Conservation (phyloP, 2,113 vertebrate genomes). For the Nestor notabilis region DNA sequence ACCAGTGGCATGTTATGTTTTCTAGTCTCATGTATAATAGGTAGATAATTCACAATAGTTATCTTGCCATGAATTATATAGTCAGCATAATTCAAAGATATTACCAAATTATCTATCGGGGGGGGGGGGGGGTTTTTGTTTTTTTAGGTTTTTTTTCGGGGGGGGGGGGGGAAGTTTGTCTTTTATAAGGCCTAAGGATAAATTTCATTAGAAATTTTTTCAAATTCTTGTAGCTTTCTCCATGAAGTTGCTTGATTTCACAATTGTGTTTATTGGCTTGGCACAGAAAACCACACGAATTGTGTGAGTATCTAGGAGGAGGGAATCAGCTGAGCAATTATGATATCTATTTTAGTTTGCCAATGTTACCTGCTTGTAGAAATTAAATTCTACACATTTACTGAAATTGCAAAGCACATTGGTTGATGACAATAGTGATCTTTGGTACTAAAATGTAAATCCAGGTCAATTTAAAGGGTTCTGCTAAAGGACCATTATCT, state of each 20-base stretch:
- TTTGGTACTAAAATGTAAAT: background rate
- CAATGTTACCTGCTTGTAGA: background rate
- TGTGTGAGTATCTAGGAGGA: background rate
- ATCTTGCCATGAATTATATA: background rate
- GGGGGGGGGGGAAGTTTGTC: background rate
- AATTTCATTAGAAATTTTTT: background rate
- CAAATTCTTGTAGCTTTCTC: background rate
- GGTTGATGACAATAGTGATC: background rate
- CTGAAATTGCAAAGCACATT: background rate
- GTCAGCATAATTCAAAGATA: background rate
- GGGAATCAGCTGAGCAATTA: background rate
- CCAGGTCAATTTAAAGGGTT: background rate
- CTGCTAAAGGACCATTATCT: background rate
- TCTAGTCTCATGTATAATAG: background rate
- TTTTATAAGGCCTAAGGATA: background rate
- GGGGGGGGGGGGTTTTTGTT: no score
- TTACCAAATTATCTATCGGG: background rate
- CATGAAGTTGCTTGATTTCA: background rate
- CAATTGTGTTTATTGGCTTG: background rate
- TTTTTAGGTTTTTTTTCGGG: no score
- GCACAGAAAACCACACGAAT: background rate
- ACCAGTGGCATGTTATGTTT: background rate
- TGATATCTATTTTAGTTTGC: background rate
- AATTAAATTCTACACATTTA: background rate
- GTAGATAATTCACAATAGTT: background rate